Base-by-base conservation (phyloP, 2,113 vertebrate genomes). In the Embiotoca jacksoni region DNA sequence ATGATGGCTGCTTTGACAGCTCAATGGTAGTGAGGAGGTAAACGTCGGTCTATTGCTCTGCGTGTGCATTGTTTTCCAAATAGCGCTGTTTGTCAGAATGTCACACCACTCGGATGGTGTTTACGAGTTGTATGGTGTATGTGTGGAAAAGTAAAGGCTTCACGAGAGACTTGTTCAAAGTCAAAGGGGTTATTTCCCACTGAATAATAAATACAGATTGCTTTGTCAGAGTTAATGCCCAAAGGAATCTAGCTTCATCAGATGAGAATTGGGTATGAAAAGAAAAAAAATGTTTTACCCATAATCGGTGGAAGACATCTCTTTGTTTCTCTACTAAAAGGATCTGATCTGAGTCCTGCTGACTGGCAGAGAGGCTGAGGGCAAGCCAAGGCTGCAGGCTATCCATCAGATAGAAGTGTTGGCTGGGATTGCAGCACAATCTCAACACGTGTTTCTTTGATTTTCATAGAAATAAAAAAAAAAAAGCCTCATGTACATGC, bases 311-410 rank as follows among this genome's bases (percentile, higher is more conserved):
- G 58, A 80, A 78, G 81, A 81, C 54, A 77, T 86, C 37, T 84
- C 68, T 81, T 81, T 84, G 81, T 78, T 83, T 85, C 72, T 78
- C 23, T 23, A n/a, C 83, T 86, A 54, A 79, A 60, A 81, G 70
- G 55, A 54, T 88, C 46, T 79, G 78, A 82, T 88, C 53, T 60
- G 80, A 78, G 75, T 78, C 78, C 46, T 81, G 78, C 69, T 14
- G 16, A 49, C 57, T 76, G 75, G 57, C 64, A 66, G 73, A 75
- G 66, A 79, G 58, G 65, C 56, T 74, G 47, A 71, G 73, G 83
- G 72, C 56, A 84, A 80, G 75, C 71, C 83, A 80, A 86, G 44
- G 80, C 69, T 78, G 53, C 61, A 63, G 81, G 70, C 81, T 57
- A n/a, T 81, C 64, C 82, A 84, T 85, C 81, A 75, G 76, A 87